These are phyloP conservation scores for Drosophila micromelanica DNA, from an alignment of 1,140 invertebrate genomes.

Conservation along the genomic window DNA sequence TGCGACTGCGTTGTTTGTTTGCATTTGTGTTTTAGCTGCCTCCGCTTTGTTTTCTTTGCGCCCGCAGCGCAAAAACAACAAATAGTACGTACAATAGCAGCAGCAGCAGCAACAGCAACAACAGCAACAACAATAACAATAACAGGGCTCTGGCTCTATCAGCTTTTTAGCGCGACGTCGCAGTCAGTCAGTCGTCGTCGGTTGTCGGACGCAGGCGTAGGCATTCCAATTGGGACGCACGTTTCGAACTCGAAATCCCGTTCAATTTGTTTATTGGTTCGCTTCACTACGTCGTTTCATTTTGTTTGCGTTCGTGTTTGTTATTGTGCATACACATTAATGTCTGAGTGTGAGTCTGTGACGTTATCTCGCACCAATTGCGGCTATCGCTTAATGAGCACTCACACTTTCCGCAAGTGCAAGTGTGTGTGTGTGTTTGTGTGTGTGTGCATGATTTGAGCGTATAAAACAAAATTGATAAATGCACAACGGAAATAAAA, in stretches of 20 bases:
- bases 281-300: constrained; percentile 34
- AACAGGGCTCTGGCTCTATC: constrained; percentile 63
- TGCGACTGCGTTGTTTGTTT: constrained; percentile 68
- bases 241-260: constrained; percentile 67
- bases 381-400: constrained; percentile 60
- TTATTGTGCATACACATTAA: too few relatives aligned
- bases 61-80: constrained; percentile 58
- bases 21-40: constrained; percentile 76
- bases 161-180: constrained; percentile 70
- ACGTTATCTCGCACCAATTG: constrained; percentile 69
- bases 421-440: constrained; percentile 37
- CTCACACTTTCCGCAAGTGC: constrained; percentile 36
- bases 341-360: constrained; percentile 26
- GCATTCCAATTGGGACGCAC: constrained; percentile 67
- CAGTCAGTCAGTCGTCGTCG: constrained; percentile 75
- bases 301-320: constrained; percentile 7
- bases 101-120: constrained; percentile 32
- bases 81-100: constrained; percentile 32
- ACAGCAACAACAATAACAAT: constrained; percentile 37
- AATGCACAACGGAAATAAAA: constrained; percentile 61
- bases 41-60: constrained; percentile 66
- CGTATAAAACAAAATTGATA: constrained; percentile 70
- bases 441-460: constrained; percentile 19
- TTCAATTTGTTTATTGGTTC: constrained; percentile 56
- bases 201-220: constrained; percentile 66